phyloP scores from a whole-genome alignment of 2,888 invertebrate species.

The Kryphioiulus occultus region DNA sequence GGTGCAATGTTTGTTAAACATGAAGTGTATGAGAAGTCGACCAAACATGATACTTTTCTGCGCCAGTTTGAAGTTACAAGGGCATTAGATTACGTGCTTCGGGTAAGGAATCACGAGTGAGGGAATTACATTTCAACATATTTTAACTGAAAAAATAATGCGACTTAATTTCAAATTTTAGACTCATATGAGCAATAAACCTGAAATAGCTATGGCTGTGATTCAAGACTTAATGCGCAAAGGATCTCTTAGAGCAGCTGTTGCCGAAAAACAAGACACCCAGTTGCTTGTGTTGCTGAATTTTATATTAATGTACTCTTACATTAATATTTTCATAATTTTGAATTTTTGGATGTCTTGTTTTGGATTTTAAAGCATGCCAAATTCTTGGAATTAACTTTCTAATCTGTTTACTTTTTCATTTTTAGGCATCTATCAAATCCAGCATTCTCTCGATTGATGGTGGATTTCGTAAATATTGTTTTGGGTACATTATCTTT shows the following conservation, averaged over 20 bases:
- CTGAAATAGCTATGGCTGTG: constrained; percentile 80
- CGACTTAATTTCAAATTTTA: constrained; percentile 1
- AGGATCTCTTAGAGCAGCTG: constrained; percentile 76
- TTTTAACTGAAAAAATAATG: neutral
- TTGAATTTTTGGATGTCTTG: too few species aligned
- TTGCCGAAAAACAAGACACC: constrained; percentile 75
- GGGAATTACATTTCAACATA: constrained; percentile 47
- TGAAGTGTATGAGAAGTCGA: neutral
- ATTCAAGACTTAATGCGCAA: constrained; percentile 85
- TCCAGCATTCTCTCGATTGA: constrained; percentile 74
- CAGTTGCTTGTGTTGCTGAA: constrained; percentile 58
- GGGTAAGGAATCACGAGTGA: constrained; percentile 42
- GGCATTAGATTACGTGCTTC: constrained; percentile 77
- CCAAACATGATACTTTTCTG: constrained; percentile 70
- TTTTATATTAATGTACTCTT: constrained; percentile 68
- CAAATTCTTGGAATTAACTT: too few species aligned
- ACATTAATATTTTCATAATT: constrained; percentile 53
- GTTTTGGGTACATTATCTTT: constrained; percentile 69
- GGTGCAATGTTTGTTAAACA: neutral
- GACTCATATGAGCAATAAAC: constrained; percentile 60
- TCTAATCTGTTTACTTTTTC: constrained; percentile 21
- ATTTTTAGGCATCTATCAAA: constrained; percentile 72
- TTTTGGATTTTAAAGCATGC: too few species aligned
- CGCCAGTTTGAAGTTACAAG: constrained; percentile 82
- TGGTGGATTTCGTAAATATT: constrained; percentile 77